Evolutionary conservation across 2,797 vertebrate species (phyloP).

Genomic region (Brachymystax lenok): DNA sequence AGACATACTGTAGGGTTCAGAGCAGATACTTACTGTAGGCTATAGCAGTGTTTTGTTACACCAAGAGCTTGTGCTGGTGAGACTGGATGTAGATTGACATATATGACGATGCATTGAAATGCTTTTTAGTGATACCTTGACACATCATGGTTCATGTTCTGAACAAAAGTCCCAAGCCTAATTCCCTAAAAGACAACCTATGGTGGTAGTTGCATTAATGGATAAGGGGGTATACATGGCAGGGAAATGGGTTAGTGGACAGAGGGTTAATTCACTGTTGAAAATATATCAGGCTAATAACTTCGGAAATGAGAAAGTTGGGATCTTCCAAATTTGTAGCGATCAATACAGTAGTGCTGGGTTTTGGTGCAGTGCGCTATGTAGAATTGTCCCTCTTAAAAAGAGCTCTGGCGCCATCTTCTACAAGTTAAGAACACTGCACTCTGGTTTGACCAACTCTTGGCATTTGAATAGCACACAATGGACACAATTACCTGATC

Average conservation of each 20-base stretch:
- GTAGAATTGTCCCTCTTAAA: background rate
- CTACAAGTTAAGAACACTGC: slow-evolving; percentile 29
- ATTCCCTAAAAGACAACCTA: background rate
- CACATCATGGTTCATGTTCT: background rate
- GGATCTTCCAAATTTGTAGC: background rate
- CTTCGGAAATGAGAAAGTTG: background rate
- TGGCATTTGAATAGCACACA: too few relatives aligned
- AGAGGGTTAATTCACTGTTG: background rate
- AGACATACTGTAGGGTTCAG: slow-evolving; percentile 30
- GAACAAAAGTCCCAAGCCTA: background rate
- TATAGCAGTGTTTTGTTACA: background rate
- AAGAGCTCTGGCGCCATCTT: slow-evolving; percentile 53
- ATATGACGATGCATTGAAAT: background rate
- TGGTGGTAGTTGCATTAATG: background rate
- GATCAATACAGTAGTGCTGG: background rate
- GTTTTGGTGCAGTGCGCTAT: slow-evolving; percentile 9
- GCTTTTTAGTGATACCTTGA: background rate
- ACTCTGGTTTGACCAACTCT: background rate
- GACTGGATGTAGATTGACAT: background rate
- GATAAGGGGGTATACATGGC: background rate
- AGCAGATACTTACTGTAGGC: background rate
- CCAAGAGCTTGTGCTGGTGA: background rate
- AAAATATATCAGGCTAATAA: background rate
- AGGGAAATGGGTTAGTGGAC: background rate
- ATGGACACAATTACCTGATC: background rate